phyloP scores from a whole-genome alignment of 1,140 invertebrate genomes.

The Papilio machaon region DNA sequence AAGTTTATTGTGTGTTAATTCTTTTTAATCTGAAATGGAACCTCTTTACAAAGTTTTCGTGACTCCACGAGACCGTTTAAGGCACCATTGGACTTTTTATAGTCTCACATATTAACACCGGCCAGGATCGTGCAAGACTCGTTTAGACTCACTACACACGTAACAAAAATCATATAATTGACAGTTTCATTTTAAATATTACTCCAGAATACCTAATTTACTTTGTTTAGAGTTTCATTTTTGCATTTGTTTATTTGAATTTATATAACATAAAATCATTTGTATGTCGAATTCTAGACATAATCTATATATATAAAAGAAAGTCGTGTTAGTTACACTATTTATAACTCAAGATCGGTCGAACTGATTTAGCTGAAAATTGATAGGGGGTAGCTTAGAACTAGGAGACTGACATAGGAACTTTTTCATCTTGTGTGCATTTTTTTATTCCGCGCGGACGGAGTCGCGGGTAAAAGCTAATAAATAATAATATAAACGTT shows the following conservation, averaged over 20 bases:
- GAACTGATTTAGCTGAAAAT: no score
- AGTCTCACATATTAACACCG: neutral
- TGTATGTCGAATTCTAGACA: neutral
- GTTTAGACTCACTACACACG: neutral
- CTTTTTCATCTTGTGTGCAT: no score
- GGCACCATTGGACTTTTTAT: conserved; percentile 23
- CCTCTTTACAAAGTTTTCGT: conserved; percentile 37
- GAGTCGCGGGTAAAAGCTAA: no score
- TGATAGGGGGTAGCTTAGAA: no score
- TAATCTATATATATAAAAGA: no score
- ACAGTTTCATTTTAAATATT: neutral
- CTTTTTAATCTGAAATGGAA: conserved; percentile 38
- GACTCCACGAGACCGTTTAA: conserved; percentile 28
- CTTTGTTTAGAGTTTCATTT: neutral
- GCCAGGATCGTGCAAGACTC: neutral
- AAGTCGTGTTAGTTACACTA: no score
- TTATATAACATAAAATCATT: no score
- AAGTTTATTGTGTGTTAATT: conserved; percentile 39
- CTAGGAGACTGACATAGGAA: no score
- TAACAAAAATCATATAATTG: neutral
- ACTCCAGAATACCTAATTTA: neutral
- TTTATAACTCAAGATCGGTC: no score
- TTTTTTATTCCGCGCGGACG: no score
- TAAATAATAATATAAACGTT: no score
- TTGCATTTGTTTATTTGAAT: neutral